Conservation (phyloP, 1,140 invertebrate genomes). For the Heliconius hermathena region DNA sequence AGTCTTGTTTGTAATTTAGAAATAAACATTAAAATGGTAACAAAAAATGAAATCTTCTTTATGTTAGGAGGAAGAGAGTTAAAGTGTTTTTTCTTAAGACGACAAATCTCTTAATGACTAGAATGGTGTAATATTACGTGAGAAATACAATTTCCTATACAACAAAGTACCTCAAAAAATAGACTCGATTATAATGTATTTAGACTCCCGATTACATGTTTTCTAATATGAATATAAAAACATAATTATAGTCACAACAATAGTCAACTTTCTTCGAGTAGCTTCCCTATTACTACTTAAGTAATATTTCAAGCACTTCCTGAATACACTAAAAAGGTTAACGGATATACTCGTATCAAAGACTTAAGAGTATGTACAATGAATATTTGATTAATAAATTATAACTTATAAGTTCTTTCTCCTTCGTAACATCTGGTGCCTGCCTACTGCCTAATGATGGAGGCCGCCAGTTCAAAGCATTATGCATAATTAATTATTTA, state of each 20-base stretch:
- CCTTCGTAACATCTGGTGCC: not conserved
- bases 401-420: not conserved
- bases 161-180: not conserved
- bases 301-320: not conserved
- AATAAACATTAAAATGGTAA: too few species aligned
- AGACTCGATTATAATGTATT: not conserved
- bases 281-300: not conserved
- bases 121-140: not conserved
- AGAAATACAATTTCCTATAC: slow-evolving; percentile 5
- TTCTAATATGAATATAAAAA: slow-evolving; percentile 10
- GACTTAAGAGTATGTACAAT: too few species aligned
- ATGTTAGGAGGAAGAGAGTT: too few species aligned
- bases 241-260: not conserved
- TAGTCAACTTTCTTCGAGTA: not conserved
- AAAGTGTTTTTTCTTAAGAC: not conserved
- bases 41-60: too few species aligned
- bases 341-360: not conserved
- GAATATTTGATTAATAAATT: too few species aligned
- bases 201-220: not conserved
- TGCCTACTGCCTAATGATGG: too few species aligned
- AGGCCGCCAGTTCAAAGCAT: not conserved
- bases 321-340: not conserved
- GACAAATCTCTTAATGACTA: not conserved
- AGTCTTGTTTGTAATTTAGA: too few species aligned
- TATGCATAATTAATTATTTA: not conserved